phyloP scores from a whole-genome alignment of 2,797 vertebrate genomes.

The Acanthiza pusilla region DNA sequence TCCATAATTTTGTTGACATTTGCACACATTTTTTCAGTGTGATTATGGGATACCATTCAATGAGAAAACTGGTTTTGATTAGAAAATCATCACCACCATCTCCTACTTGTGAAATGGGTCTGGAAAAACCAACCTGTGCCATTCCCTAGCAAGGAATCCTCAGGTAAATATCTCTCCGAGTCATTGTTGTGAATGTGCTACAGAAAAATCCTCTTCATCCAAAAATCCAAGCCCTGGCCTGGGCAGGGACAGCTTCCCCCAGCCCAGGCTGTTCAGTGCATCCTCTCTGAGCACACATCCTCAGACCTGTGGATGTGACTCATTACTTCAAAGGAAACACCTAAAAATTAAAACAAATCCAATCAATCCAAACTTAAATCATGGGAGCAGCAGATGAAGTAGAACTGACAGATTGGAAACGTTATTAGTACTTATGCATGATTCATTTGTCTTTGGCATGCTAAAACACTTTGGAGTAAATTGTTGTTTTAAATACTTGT shows the following conservation, averaged over 20 bases:
- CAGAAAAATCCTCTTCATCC: not conserved
- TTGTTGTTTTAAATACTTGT: slow-evolving; percentile 53
- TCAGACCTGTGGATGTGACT: not conserved
- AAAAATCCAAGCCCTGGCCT: not conserved
- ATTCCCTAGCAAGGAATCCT: not conserved
- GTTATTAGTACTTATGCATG: not conserved
- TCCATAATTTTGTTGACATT: not conserved
- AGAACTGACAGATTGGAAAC: not conserved
- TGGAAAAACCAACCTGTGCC: not conserved
- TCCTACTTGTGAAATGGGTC: not conserved
- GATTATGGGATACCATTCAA: not conserved
- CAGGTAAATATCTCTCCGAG: not conserved
- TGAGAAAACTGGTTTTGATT: not conserved
- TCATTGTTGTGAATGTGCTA: not conserved
- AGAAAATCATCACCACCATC: not conserved
- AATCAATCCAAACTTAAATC: not conserved
- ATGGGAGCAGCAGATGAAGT: not conserved
- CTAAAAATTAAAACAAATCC: not conserved
- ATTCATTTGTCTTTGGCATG: not conserved
- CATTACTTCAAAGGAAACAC: not conserved
- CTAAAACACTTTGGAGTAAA: slow-evolving; percentile 28
- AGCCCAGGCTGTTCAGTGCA: not conserved
- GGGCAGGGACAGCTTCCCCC: not conserved
- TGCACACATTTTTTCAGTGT: not conserved
- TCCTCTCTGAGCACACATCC: not conserved